These are phyloP conservation scores for Falcunculus frontatus DNA, from an alignment of 2,113 vertebrate species.

Conservation along the genomic window DNA sequence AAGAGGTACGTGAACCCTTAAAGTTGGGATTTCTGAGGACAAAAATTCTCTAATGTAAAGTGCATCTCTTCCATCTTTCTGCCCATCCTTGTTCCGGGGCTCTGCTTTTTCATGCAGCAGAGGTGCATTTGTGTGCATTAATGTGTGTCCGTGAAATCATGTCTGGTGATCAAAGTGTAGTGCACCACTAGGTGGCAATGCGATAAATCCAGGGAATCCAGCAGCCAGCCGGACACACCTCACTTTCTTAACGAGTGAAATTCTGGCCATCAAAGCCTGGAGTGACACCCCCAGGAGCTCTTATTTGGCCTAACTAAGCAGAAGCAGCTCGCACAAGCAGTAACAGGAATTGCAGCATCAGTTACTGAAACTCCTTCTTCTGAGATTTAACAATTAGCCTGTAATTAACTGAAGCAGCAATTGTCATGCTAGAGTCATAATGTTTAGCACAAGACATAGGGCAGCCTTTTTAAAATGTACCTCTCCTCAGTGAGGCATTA, in stretches of 20 bases:
- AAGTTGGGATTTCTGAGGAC: neutral
- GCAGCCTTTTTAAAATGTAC: neutral
- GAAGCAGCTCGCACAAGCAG: neutral
- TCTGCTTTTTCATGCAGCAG: neutral
- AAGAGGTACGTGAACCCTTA: neutral
- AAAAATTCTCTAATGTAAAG: neutral
- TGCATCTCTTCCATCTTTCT: neutral
- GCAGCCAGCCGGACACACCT: neutral
- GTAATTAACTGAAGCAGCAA: neutral
- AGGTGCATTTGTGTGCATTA: neutral
- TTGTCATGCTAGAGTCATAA: neutral
- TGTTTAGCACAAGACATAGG: neutral
- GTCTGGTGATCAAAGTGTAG: neutral
- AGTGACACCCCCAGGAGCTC: neutral
- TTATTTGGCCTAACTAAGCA: neutral
- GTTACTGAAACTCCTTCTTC: neutral
- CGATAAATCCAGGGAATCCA: neutral
- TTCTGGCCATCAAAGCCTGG: neutral
- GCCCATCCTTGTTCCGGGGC: neutral
- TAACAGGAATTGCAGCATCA: neutral
- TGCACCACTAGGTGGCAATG: slow-evolving; percentile 24
- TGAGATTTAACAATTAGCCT: neutral
- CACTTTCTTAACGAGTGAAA: accelerated
- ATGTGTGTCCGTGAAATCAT: accelerated
- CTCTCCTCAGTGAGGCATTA: neutral